Evolutionary conservation across 2,113 vertebrate genomes (phyloP), one percentile per base, ranked within the genome.

Genomic region (Salvelinus namaycush): DNA sequence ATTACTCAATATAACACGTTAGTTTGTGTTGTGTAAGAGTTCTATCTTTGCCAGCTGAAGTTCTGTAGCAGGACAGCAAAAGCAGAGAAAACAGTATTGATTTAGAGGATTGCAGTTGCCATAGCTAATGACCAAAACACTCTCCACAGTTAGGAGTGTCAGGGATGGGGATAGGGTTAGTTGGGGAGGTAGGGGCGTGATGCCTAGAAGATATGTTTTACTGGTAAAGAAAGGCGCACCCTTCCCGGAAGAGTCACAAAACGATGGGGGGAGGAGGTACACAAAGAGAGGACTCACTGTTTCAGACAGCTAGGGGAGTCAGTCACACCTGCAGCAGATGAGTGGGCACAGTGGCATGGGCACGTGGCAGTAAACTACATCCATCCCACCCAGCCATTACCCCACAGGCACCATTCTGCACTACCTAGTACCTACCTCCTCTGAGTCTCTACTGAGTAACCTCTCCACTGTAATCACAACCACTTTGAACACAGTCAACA

Each of bases 251-350:
- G 76, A 87, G 78, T 5, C 73, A 68, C 76, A 77, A 85, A 87
- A 87, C 90, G 86, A 90, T 81, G 86, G 87, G 86, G 85, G 65
- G 81, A 88, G 87, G 86, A 12, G 27, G 26, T 34, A 18, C n/a
- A 90, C 86, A 89, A 90, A 90, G 86, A 84, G 70, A 87, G 78
- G 81, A 76, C 62, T 89, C 79, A 86, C 59, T 83, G 26, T 70
- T 24, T 77, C 80, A 87, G 84, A 86, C 76, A 81, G 72, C 39
- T 72, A 82, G 76, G 83, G 84, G 81, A 88, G 80, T 83, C 73
- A 68, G 80, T 71, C 88, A 90, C 89, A 92, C 86, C 90, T 93
- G 90, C 69, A 72, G 74, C 76, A 84, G 87, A 84, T 86, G 86
- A 88, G 80, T 31, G 68, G 79, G 83, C 57, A 7, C 67, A 77